Base-by-base conservation (phyloP, 1,140 invertebrate genomes). In the Anthonomus grandis region DNA sequence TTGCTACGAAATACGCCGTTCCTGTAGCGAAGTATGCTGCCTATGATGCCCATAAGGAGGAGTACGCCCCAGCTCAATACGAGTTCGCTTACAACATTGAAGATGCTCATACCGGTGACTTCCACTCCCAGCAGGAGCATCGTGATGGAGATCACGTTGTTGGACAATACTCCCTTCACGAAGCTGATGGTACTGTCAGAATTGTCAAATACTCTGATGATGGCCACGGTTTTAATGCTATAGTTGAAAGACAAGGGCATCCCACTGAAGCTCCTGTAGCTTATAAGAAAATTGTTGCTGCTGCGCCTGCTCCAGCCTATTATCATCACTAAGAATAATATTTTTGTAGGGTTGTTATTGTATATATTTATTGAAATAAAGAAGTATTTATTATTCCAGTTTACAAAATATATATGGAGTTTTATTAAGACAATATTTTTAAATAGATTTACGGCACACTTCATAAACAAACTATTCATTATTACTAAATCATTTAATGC, bases 121-220 rank as follows among this genome's bases (percentile, higher is more conserved):
- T 44, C 53, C 66, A 69, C 46, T 56, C 50, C 13, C 66, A 68
- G 23, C 44, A 66, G 27, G 66, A 68, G 59, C 19, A 47, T 0
- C 48, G 66, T 8, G 56, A 66, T 25, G 67, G 67, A 31, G 60
- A 69, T 45, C 37, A 49, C 17, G 55, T 59, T 6, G 39, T 42
- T 23, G 62, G 62, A 44, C 57, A 64, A 25, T 69, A 69, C 57
- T 65, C 64, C 18, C 72, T 79, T 22, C 71, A 78, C 12, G 78
- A 80, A 60, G 74, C 79, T 38, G 79, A 81, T 63, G 79, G 79
- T 60, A 76, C 75, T 54, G 69, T 78, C 37, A 74, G 78, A 59
- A 79, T 77, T 39, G 78, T 80, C 31, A 71, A 76, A 64, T 81
- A 81, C 67, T 76, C 76, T 22, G 77, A 77, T 60, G 76, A 79